Evolutionary conservation across 2,888 invertebrate species (phyloP), one percentile per base, ranked within the genome.

Genomic region (Hololepta plana): DNA sequence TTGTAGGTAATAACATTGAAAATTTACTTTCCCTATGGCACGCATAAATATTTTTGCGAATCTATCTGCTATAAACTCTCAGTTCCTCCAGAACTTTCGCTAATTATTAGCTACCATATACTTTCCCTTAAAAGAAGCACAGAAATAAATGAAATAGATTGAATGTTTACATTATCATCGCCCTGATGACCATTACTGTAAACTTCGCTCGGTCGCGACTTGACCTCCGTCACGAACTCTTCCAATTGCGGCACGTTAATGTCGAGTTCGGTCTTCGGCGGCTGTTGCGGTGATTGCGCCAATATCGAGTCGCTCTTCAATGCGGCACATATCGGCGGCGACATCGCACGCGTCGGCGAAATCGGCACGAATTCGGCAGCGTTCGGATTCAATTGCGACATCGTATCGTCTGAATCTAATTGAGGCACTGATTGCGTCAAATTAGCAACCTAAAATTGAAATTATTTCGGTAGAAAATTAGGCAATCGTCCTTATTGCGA

Each of bases 321-420:
- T 6, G 43, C 37, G 26, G 43, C 32, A 27, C 51, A 47, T 4
- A 46, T 47, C 16, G 61, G 53, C 4, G 63, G 60, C 5, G 57
- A 54, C 12, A 57, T 56, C 9, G 9, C 55, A 2, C 57, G 50
- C 19, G 68, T 66, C 1, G 71, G 67, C 4, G 70, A 67, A 4
- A 62, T 54, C 4, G 82, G 81, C 31, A 84, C 64, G 52, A 84
- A 84, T 55, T 80, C 81, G n/a, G 75, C 74, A 10, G 84, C 84
- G 43, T 84, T 72, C 1, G 84, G 84, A 59, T 84, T 85, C 38
- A 84, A 53, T 32, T 74, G 77, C 21, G 77, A 82, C 50, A 62
- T 62, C 57, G 72, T 72, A 57, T 74, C 69, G 45, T 20, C 17
- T 10, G 26, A 23, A 16, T 30, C 20, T 15, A 12, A 27, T 41